Percentiles rank a stretch among this genome's conserved stretches.
phyloP scores from a whole-genome alignment of 2,888 invertebrate species.

The Polydrusus tereticollis region DNA sequence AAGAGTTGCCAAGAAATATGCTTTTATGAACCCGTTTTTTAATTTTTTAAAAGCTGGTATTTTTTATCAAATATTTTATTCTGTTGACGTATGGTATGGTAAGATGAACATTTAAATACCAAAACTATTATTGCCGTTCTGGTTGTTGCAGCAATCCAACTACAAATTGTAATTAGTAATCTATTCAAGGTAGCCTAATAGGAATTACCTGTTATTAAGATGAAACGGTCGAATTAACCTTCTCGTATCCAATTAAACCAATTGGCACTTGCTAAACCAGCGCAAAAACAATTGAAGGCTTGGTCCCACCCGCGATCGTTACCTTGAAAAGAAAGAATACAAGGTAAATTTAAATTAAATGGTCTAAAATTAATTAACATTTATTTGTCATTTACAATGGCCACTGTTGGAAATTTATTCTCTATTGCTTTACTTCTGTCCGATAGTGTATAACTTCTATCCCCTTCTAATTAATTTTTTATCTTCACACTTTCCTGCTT shows the following conservation, averaged over 20 bases:
- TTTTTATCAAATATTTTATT: too few relatives aligned
- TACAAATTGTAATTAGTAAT: constrained; percentile 6
- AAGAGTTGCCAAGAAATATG: too few relatives aligned
- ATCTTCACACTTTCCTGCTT: background rate
- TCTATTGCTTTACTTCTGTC: too few relatives aligned
- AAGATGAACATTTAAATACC: too few relatives aligned
- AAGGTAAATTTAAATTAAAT: background rate
- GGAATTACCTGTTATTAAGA: constrained; percentile 14
- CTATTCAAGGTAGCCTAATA: constrained; percentile 8
- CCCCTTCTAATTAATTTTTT: constrained; percentile 12
- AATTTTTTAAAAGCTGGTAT: too few relatives aligned
- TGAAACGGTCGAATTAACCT: constrained; percentile 7
- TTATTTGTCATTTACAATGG: too few relatives aligned
- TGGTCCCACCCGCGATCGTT: constrained; percentile 10
- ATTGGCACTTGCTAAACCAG: constrained; percentile 11
- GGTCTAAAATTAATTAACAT: background rate
- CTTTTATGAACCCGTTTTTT: too few relatives aligned
- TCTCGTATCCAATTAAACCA: constrained; percentile 7
- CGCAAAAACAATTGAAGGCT: constrained; percentile 9
- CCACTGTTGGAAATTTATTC: too few relatives aligned
- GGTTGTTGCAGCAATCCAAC: background rate
- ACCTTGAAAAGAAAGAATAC: constrained; percentile 12
- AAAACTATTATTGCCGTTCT: background rate
- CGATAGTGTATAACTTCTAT: too few relatives aligned
- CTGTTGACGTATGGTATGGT: too few relatives aligned